Percentiles rank a stretch among this genome's conserved stretches.
Conservation (phyloP, 2,113 vertebrate species). For the Erpornis zantholeuca region DNA sequence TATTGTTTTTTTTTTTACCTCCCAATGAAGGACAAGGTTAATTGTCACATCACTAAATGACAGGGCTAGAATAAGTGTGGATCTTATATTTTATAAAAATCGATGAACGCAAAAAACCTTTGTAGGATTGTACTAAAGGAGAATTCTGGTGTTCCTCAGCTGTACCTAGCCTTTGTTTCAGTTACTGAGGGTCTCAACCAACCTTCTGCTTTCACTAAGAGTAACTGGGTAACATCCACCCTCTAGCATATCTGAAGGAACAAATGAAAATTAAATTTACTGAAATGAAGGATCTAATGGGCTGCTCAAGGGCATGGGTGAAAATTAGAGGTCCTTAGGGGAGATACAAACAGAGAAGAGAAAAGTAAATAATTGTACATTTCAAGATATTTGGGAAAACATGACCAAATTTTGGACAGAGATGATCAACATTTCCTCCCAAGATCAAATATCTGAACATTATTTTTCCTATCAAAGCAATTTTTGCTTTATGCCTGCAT, state of each 20-base stretch:
- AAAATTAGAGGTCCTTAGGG: neutral
- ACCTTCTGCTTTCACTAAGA: neutral
- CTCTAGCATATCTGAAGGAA: neutral
- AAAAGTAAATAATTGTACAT: neutral
- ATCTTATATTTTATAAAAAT: neutral
- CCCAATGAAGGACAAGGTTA: neutral
- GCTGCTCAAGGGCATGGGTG: neutral
- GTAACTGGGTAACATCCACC: neutral
- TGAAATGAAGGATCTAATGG: neutral
- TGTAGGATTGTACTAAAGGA: neutral
- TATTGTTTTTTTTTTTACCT: neutral
- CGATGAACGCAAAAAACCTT: neutral
- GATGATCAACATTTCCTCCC: neutral
- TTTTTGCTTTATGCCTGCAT: neutral
- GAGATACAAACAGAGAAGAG: neutral
- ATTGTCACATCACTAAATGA: neutral
- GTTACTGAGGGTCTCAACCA: neutral
- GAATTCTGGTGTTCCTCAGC: neutral
- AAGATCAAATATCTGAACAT: neutral
- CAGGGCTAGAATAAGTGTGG: neutral
- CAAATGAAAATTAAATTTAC: neutral
- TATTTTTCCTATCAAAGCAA: neutral
- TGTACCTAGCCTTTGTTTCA: neutral
- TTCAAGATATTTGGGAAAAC: neutral
- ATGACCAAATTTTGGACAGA: neutral